Conservation (phyloP, 2,113 vertebrate species). For the Chrysemys picta region DNA sequence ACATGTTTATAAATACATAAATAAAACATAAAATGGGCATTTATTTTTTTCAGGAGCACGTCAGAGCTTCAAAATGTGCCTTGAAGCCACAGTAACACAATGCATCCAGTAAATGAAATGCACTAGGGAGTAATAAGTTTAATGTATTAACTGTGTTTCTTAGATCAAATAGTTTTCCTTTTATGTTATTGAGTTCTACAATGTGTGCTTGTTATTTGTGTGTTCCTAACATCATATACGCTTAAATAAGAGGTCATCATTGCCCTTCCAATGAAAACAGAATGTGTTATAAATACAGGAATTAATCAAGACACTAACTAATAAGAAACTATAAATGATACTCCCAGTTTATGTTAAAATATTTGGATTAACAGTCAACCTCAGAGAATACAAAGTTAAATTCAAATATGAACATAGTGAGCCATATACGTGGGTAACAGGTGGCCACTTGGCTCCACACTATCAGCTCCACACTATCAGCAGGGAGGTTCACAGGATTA, state of each 20-base stretch:
- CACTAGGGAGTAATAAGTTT: background rate
- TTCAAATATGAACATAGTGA: background rate
- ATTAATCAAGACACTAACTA: background rate
- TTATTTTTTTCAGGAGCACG: background rate
- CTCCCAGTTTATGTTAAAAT: background rate
- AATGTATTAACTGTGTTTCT: background rate
- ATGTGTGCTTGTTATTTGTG: background rate
- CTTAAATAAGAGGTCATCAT: background rate
- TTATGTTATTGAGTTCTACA: background rate
- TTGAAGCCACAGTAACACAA: background rate
- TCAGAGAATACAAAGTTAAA: background rate
- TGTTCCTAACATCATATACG: background rate
- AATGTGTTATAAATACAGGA: slow-evolving; percentile 17
- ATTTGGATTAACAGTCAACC: slow-evolving; percentile 6
- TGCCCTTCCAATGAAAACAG: background rate
- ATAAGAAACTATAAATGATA: background rate
- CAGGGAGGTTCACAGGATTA: background rate
- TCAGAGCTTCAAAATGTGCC: background rate
- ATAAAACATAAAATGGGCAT: background rate
- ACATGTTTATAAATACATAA: background rate
- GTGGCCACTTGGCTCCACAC: background rate
- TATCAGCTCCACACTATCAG: background rate
- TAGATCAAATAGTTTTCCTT: slow-evolving; percentile 5
- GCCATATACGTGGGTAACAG: background rate
- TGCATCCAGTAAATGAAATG: background rate